Evolutionary conservation across 2,797 vertebrate genomes (phyloP).

Genomic region (Distichodus sexfasciatus): DNA sequence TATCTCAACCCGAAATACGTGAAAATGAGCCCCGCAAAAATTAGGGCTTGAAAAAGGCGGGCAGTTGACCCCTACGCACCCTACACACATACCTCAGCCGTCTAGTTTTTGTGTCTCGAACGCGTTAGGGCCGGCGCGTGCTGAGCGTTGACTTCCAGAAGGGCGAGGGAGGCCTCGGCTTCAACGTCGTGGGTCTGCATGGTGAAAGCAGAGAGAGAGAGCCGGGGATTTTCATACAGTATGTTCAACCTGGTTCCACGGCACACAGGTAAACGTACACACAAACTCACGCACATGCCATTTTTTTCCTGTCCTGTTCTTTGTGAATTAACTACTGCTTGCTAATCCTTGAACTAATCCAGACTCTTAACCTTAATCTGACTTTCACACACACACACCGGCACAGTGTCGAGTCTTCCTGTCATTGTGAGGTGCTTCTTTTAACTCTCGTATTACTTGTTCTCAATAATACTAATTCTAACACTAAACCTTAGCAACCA

Average conservation of each 20-base stretch:
- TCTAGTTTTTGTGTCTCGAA: constrained; percentile 41
- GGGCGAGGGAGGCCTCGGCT: constrained; percentile 72
- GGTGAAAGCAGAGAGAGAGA: constrained; percentile 77
- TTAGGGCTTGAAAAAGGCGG: too few relatives aligned
- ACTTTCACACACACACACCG: not conserved
- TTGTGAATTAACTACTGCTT: not conserved
- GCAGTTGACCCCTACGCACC: too few relatives aligned
- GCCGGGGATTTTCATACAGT: constrained; percentile 82
- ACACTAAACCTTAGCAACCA: too few relatives aligned
- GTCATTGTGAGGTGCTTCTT: too few relatives aligned
- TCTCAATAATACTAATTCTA: too few relatives aligned
- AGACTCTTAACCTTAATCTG: not conserved
- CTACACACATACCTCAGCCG: too few relatives aligned
- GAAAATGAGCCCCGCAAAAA: too few relatives aligned
- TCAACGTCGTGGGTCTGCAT: constrained; percentile 77
- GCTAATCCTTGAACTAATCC: not conserved
- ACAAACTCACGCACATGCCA: not conserved
- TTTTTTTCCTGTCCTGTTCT: not conserved
- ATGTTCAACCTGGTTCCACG: constrained; percentile 78
- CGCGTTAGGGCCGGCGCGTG: constrained; percentile 79
- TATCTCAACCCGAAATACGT: too few relatives aligned
- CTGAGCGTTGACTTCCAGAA: constrained; percentile 77
- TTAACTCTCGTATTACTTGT: too few relatives aligned
- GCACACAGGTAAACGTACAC: constrained; percentile 67
- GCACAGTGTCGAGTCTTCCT: too few relatives aligned